These are phyloP conservation scores for Charanyca ferruginea DNA, from an alignment of 2,888 invertebrate species.

Conservation along the genomic window DNA sequence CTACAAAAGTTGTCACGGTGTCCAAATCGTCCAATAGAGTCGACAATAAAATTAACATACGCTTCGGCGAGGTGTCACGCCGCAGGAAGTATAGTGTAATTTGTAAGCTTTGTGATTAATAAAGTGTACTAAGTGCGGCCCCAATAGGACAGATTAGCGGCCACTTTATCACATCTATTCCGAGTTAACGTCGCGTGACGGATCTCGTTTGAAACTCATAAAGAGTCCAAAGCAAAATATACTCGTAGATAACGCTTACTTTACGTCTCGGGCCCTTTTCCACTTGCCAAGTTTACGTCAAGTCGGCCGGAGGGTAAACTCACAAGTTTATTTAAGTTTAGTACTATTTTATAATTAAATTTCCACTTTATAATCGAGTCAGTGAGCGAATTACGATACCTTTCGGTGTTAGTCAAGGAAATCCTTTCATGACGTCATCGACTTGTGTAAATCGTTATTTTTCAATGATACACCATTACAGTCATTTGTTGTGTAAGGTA, in stretches of 20 bases:
- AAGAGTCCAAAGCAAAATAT: slow-evolving; percentile 91
- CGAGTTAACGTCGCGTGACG: slow-evolving; percentile 91
- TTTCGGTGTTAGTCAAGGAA: slow-evolving; percentile 72
- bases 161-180: slow-evolving; percentile 91
- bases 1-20: slow-evolving; percentile 82
- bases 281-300: slow-evolving; percentile 86
- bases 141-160: slow-evolving; percentile 91
- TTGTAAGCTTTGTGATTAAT: slow-evolving; percentile 91
- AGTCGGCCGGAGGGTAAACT: slow-evolving; percentile 81
- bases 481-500: neutral
- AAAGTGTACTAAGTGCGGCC: slow-evolving; percentile 91
- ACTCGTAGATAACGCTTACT: slow-evolving; percentile 89
- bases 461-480: neutral
- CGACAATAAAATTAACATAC: slow-evolving; percentile 90
- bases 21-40: slow-evolving; percentile 86
- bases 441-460: neutral
- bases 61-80: slow-evolving; percentile 86
- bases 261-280: slow-evolving; percentile 88
- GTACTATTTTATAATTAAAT: slow-evolving; percentile 88
- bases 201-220: slow-evolving; percentile 91
- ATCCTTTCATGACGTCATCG: slow-evolving; percentile 53
- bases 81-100: slow-evolving; percentile 90
- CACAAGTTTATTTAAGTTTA: slow-evolving; percentile 86
- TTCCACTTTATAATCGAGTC: slow-evolving; percentile 85
- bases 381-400: slow-evolving; percentile 72